Percentiles rank a stretch among this genome's conserved stretches.
Evolutionary conservation across 2,888 invertebrate genomes (phyloP).

Genomic region (Neoscelio sp.): DNA sequence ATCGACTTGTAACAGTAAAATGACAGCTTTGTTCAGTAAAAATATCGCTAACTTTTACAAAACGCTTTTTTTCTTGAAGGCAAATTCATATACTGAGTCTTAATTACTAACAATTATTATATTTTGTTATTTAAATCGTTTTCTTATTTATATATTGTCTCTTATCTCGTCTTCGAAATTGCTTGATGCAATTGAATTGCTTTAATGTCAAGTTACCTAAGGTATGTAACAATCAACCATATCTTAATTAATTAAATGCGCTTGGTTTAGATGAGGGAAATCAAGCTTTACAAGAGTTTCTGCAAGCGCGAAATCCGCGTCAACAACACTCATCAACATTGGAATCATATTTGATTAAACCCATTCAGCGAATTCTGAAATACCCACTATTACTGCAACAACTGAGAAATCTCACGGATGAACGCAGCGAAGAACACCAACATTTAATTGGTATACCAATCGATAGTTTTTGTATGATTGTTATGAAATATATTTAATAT

Average conservation of each 20-base stretch:
- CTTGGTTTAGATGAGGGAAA: conserved; percentile 93
- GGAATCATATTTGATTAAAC: conserved; percentile 99
- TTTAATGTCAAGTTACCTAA: conserved; percentile 4
- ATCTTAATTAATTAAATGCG: conserved; percentile 18
- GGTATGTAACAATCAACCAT: background rate
- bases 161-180: conserved; percentile 6
- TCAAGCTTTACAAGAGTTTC: conserved; percentile 97
- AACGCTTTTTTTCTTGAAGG: too few species aligned
- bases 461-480: too few species aligned
- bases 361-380: conserved; percentile 98
- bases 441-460: conserved; percentile 91
- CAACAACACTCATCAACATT: conserved; percentile 98
- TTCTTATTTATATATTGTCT: too few species aligned
- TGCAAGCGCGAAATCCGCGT: conserved; percentile 96
- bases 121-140: too few species aligned
- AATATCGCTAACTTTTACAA: too few species aligned
- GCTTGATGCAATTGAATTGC: conserved; percentile 12
- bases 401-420: conserved; percentile 96
- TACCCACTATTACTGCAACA: conserved; percentile 98
- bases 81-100: too few species aligned
- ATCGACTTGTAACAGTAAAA: too few species aligned
- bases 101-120: too few species aligned
- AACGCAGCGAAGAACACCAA: conserved; percentile 96
- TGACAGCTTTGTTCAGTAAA: too few species aligned
- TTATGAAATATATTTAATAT: conserved; percentile 5